Evolutionary conservation across 2,888 invertebrate genomes (phyloP), one percentile per base, ranked within the genome.

Genomic region (Caprella mutica): DNA sequence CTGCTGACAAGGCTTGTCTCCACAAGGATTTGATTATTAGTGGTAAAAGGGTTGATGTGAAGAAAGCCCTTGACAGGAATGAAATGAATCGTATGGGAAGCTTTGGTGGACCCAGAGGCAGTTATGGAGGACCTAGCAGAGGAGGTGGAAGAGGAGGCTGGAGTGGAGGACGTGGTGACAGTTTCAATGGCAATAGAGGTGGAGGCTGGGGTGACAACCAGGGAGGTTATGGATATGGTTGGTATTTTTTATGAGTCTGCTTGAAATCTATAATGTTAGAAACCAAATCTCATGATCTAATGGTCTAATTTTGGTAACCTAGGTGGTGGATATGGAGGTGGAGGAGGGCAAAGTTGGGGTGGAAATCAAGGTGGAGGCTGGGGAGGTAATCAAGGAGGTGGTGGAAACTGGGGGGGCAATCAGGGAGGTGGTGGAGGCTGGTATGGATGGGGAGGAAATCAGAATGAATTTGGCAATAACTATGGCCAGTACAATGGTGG

Each of bases 51-150:
- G 80, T 92, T 14, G 92, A 93, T 71, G 92, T 92, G 0, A 93
- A 93, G 72, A 94, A 94, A 73, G 93, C 93, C 1, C 70, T 92
- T 33, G 86, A 89, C 19, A 89, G 88, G 73, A 83, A 85, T 27
- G 91, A 89, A 71, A 87, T 89, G 80, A 21, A 21, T 42, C 46
- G 60, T 35, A 58, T 59, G 9, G 48, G 59, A 2, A 46, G 75
- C 2, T 74, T 75, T 46, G 74, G 76, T 14, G 73, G 74, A 2
- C 68, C 69, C 24, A 65, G 69, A 33, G 66, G 69, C 30, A 73
- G 74, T 2, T 71, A 77, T 2, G 55, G 61, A 33, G 63, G 40
- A 12, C 27, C 17, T 19, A 42, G 30, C 44, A 77, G 79, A 27
- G 61, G 62, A 57, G 65, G 65, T 2, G 74, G 76, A 0, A 72